phyloP scores from a whole-genome alignment of 30 jellyfish, hydroid and myxozoan species.

The Nemopilema nomurai region DNA sequence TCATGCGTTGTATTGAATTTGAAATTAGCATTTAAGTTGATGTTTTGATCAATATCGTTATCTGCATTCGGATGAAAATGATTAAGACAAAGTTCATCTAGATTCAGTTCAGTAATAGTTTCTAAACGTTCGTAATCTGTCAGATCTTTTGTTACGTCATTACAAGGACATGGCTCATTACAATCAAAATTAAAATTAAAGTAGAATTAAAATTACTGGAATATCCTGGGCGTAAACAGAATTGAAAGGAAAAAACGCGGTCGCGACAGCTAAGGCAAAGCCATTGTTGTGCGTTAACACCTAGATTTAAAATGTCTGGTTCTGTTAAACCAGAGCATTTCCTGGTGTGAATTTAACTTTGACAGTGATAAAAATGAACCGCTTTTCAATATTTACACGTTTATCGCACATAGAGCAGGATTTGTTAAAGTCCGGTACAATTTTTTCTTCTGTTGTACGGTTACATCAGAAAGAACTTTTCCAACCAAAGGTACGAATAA shows the following conservation, averaged over 20 bases:
- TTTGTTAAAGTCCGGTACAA: neutral
- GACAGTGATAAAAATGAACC: slow-evolving; percentile 10
- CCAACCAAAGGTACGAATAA: neutral
- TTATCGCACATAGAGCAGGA: slow-evolving; percentile 18
- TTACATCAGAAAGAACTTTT: neutral
- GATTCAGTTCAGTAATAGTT: slow-evolving; percentile 42
- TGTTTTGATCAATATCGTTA: slow-evolving; percentile 32
- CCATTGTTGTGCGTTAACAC: slow-evolving; percentile 27
- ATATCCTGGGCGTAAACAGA: slow-evolving; percentile 22
- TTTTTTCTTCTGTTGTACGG: neutral
- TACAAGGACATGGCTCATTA: slow-evolving; percentile 36
- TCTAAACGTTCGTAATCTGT: slow-evolving; percentile 31
- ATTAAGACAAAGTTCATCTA: slow-evolving; percentile 17
- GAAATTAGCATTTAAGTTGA: slow-evolving; percentile 30
- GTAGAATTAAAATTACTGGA: slow-evolving; percentile 29
- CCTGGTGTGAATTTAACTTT: slow-evolving; percentile 6
- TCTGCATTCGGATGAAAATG: slow-evolving; percentile 31
- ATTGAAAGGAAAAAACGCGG: slow-evolving; percentile 33
- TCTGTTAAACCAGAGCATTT: slow-evolving; percentile 11
- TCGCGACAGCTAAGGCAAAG: slow-evolving; percentile 28
- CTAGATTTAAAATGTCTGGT: neutral
- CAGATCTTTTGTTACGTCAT: slow-evolving; percentile 30
- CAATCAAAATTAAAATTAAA: slow-evolving; percentile 25
- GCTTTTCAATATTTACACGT: slow-evolving; percentile 14
- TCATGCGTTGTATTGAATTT: slow-evolving; percentile 27